Conservation (phyloP, 1,140 invertebrate species). For the Cyphomyrmex costatus region DNA sequence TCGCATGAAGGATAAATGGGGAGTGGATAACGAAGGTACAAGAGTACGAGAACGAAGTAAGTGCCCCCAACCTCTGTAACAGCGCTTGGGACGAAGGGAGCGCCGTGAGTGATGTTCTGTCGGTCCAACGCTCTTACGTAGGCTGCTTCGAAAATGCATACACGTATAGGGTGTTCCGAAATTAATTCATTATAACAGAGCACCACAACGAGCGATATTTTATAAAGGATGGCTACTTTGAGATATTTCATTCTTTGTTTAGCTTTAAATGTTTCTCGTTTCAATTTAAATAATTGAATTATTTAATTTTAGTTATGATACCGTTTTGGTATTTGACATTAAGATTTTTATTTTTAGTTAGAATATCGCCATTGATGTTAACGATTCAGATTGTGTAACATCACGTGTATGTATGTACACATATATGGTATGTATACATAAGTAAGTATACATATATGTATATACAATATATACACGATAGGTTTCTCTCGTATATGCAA, state of each 20-base stretch:
- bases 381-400: not conserved
- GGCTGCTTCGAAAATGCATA: constrained; percentile 61
- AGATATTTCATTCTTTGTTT: not conserved
- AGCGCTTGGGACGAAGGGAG: constrained; percentile 79
- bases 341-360: not conserved
- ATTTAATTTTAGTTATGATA: not conserved
- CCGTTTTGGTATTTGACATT: not conserved
- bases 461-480: constrained; percentile 67
- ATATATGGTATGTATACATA: constrained; percentile 35
- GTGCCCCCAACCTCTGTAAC: constrained; percentile 77
- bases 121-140: constrained; percentile 76
- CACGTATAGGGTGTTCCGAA: constrained; percentile 41
- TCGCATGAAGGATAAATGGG: constrained; percentile 81
- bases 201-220: not conserved
- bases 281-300: not conserved
- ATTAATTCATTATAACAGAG: constrained; percentile 19
- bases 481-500: constrained; percentile 78
- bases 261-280: not conserved
- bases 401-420: constrained; percentile 1
- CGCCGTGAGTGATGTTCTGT: constrained; percentile 83
- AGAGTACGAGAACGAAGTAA: constrained; percentile 81
- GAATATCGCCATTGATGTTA: not conserved
- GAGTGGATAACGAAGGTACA: constrained; percentile 84
- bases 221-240: not conserved
- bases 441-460: not conserved